Evolutionary conservation across 2,113 vertebrate genomes (phyloP).

Genomic region (Eolophus roseicapilla): DNA sequence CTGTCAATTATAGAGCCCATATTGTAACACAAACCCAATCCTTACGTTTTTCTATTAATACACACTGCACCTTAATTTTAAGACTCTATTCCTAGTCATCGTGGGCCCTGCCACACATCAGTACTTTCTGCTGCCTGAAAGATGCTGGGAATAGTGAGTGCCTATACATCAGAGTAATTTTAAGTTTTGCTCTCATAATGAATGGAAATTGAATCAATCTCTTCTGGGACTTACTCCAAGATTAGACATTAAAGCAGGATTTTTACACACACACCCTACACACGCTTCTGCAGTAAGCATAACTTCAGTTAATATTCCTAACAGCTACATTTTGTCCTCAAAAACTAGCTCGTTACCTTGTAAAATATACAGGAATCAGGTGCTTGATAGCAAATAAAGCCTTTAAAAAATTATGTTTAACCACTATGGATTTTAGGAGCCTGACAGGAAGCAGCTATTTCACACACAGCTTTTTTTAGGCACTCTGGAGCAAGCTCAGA

Average conservation of each 20-base stretch:
- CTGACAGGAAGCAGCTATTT: constrained; percentile 3
- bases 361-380: constrained; percentile 39
- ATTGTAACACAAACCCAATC: background rate
- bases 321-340: constrained; percentile 27
- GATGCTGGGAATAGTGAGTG: background rate
- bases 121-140: background rate
- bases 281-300: background rate
- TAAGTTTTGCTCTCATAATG: constrained; percentile 17
- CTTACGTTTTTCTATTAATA: background rate
- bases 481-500: background rate
- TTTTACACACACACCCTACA: background rate
- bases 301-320: constrained; percentile 7
- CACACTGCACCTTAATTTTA: background rate
- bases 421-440: background rate
- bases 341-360: constrained; percentile 21
- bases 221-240: constrained; percentile 49
- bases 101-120: background rate
- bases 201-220: constrained; percentile 49
- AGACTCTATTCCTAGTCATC: background rate
- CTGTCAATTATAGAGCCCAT: background rate
- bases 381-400: constrained; percentile 49
- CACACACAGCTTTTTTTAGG: background rate
- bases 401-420: constrained; percentile 48
- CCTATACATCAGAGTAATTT: background rate
- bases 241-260: background rate